Evolutionary conservation across 2,113 vertebrate species (phyloP).

Genomic region (Ondatra zibethicus): DNA sequence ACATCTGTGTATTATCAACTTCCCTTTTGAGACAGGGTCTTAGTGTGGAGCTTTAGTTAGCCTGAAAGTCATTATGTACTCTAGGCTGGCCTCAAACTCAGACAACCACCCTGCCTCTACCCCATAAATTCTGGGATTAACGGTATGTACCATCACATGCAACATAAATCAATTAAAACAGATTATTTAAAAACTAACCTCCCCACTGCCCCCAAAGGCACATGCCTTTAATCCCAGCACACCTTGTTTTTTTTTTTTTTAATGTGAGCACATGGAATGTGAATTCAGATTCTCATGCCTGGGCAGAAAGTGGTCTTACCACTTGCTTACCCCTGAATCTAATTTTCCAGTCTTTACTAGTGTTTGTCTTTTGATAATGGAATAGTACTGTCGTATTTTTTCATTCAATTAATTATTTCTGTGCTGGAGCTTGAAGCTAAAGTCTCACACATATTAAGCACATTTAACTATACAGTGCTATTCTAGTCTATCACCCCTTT

Average conservation of each 20-base stretch:
- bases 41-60: not conserved
- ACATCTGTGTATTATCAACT: not conserved
- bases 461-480: not conserved
- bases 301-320: not conserved
- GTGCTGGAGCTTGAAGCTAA: not conserved
- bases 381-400: not conserved
- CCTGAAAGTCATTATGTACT: not conserved
- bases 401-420: not conserved
- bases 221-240: too few species aligned
- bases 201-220: not conserved
- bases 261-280: not conserved
- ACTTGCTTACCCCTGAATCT: not conserved
- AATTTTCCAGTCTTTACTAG: not conserved
- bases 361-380: not conserved
- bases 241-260: too few species aligned
- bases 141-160: too few species aligned
- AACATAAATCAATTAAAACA: too few species aligned
- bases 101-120: not conserved
- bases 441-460: not conserved
- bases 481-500: not conserved
- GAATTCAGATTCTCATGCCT: not conserved
- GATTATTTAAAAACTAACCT: not conserved
- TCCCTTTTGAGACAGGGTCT: not conserved
- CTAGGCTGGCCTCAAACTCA: not conserved
- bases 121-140: not conserved